phyloP scores from a whole-genome alignment of 2,113 vertebrate genomes.

The Tringa solitaria region DNA sequence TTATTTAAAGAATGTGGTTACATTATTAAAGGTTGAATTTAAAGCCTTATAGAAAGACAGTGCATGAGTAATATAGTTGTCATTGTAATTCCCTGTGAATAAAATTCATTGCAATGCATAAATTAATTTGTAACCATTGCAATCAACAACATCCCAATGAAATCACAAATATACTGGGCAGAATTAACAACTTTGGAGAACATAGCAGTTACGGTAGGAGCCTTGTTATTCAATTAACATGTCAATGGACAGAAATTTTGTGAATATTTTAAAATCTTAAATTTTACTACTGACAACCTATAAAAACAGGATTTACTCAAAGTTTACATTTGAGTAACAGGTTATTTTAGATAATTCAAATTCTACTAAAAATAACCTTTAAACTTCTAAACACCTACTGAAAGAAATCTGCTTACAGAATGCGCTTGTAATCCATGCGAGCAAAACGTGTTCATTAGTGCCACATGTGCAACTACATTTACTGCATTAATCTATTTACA shows the following conservation, averaged over 20 bases:
- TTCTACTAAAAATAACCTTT: background rate
- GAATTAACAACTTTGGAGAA: conserved; percentile 26
- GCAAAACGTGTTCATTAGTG: background rate
- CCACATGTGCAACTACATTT: background rate
- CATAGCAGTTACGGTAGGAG: background rate
- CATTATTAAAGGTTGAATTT: background rate
- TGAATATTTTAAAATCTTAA: background rate
- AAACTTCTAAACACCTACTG: background rate
- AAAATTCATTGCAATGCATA: background rate
- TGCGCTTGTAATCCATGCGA: background rate
- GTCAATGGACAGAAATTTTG: background rate
- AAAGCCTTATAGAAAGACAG: background rate
- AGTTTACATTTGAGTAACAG: background rate
- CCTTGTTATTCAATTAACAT: background rate
- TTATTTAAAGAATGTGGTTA: background rate
- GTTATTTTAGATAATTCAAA: background rate
- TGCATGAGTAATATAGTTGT: background rate
- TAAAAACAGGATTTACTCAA: background rate
- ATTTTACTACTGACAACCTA: background rate
- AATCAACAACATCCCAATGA: conserved; percentile 10
- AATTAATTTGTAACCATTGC: conserved; percentile 30
- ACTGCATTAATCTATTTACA: background rate
- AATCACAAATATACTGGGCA: conserved; percentile 17
- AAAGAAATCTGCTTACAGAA: background rate
- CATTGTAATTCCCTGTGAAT: background rate